phyloP scores from a whole-genome alignment of 2,888 invertebrate genomes.

The Resseliella maxima region DNA sequence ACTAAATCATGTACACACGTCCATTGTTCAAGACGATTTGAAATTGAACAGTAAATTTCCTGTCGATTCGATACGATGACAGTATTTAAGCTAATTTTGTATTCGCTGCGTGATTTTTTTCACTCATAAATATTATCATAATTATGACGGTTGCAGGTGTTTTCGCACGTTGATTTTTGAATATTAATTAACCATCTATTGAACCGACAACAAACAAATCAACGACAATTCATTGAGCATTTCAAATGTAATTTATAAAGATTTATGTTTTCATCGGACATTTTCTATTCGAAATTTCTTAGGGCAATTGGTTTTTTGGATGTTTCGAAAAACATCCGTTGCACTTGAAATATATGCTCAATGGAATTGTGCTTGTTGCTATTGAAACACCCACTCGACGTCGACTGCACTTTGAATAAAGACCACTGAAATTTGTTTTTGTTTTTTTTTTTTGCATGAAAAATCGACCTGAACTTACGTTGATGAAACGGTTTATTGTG shows the following conservation, averaged over 20 bases:
- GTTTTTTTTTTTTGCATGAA: no score
- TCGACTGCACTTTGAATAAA: background rate
- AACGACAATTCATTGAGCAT: background rate
- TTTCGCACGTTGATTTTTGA: constrained; percentile 26
- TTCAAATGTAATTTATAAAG: background rate
- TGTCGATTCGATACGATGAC: background rate
- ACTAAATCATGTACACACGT: no score
- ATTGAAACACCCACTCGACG: background rate
- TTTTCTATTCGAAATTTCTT: no score
- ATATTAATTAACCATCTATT: background rate
- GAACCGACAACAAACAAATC: background rate
- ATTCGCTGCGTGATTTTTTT: background rate
- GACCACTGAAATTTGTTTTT: background rate
- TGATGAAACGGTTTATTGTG: no score
- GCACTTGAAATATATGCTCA: no score
- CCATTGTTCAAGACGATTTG: background rate
- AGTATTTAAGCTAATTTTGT: background rate
- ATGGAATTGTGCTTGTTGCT: background rate
- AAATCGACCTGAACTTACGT: background rate
- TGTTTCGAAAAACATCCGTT: no score
- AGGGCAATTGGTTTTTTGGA: no score
- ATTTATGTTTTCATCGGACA: background rate
- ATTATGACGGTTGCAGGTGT: constrained; percentile 26
- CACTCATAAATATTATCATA: constrained; percentile 3
- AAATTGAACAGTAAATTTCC: background rate